Evolutionary conservation across 2,113 vertebrate species (phyloP).

Genomic region (Engraulis encrasicolus): DNA sequence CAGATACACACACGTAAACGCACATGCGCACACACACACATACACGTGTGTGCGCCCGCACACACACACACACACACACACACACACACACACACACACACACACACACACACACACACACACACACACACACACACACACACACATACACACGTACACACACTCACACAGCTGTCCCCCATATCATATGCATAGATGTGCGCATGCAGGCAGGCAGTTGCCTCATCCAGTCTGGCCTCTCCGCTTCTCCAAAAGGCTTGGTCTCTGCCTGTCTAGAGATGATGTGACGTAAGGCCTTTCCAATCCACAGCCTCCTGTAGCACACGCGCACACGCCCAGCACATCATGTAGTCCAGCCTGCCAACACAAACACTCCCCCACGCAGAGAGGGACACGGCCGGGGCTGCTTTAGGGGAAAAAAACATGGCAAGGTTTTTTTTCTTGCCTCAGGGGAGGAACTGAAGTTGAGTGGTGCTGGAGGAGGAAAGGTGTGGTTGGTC

Average conservation of each 20-base stretch:
- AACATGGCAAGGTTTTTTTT: too few species aligned
- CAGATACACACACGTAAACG: background rate
- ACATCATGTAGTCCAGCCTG: background rate
- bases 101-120: constrained; percentile 28
- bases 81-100: background rate
- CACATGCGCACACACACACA: too few species aligned
- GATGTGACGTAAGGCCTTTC: background rate
- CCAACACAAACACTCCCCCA: constrained; percentile 12
- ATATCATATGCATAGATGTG: background rate
- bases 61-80: background rate
- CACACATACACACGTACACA: background rate
- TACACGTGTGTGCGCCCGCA: background rate
- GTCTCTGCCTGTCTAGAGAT: background rate
- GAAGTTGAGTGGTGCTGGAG: background rate
- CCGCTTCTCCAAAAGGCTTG: background rate
- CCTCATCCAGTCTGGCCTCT: background rate
- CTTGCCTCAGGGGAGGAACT: too few species aligned
- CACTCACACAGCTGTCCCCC: background rate
- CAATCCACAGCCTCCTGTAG: background rate
- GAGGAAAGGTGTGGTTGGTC: constrained; percentile 3
- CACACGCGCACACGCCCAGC: background rate
- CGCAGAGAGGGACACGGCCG: background rate
- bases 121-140: constrained; percentile 27
- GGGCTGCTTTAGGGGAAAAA: background rate
- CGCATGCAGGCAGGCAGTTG: background rate